A percentile compares a stretch with the other conserved stretches of the same genome.
Conservation (phyloP, 2,113 vertebrate genomes). For the Calidris pygmaea region DNA sequence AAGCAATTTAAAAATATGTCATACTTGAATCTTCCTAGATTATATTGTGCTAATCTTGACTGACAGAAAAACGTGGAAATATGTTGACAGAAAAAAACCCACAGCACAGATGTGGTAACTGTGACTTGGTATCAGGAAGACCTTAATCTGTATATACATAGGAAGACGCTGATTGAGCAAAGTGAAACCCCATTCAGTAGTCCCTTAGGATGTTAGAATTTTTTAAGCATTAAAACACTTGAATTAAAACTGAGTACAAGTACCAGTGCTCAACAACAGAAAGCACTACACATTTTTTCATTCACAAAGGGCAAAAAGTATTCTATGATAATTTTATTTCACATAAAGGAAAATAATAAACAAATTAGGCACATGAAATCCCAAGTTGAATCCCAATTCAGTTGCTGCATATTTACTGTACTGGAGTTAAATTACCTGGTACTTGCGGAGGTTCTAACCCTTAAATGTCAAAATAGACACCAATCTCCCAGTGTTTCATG, state of each 20-base stretch:
- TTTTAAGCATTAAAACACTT: neutral
- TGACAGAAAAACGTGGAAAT: slow-evolving; percentile 43
- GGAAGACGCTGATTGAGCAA: neutral
- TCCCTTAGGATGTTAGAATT: neutral
- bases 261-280: neutral
- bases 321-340: neutral
- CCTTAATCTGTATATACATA: neutral
- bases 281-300: neutral
- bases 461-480: neutral
- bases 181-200: neutral
- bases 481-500: neutral
- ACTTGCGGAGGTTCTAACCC: neutral
- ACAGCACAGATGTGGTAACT: slow-evolving; percentile 23
- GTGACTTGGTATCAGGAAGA: slow-evolving; percentile 44
- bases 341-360: slow-evolving; percentile 2
- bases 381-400: neutral
- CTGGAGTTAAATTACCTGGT: neutral
- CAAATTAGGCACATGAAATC: neutral
- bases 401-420: neutral
- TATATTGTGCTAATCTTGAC: slow-evolving; percentile 31
- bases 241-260: neutral
- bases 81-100: slow-evolving; percentile 26
- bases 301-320: neutral
- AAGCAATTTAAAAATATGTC: neutral
- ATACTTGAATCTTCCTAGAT: neutral